A percentile compares a stretch with the other conserved stretches of the same genome.
Evolutionary conservation across 2,113 vertebrate species (phyloP).

Genomic region (Corythornis vintsioides): DNA sequence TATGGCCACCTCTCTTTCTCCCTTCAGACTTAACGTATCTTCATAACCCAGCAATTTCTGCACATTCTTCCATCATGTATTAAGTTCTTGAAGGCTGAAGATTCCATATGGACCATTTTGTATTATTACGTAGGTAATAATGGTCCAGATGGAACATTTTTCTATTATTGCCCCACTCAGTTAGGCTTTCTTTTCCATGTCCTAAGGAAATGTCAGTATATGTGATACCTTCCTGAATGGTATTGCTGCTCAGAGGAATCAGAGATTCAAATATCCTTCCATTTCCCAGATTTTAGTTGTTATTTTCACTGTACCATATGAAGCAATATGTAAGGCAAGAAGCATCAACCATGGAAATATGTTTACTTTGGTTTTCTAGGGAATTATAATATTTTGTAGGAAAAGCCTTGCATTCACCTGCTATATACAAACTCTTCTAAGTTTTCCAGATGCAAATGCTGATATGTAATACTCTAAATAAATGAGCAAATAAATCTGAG

Average conservation of each 20-base stretch:
- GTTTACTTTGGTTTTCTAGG: conserved; percentile 48
- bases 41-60: not conserved
- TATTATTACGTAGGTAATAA: not conserved
- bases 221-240: not conserved
- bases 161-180: not conserved
- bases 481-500: not conserved
- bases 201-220: not conserved
- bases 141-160: not conserved
- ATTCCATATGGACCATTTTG: not conserved
- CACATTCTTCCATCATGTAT: not conserved
- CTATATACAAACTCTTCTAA: not conserved
- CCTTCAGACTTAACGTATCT: not conserved
- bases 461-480: not conserved
- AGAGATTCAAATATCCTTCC: not conserved
- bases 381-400: conserved; percentile 34
- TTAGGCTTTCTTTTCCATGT: not conserved
- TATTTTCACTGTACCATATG: not conserved
- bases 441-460: conserved; percentile 31
- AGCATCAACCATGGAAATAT: not conserved
- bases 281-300: not conserved
- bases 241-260: not conserved
- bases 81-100: not conserved
- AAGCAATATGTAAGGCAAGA: not conserved
- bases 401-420: conserved; percentile 19
- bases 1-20: not conserved